phyloP scores from a whole-genome alignment of 2,888 invertebrate genomes.

The Drosophila pseudotakahashii region DNA sequence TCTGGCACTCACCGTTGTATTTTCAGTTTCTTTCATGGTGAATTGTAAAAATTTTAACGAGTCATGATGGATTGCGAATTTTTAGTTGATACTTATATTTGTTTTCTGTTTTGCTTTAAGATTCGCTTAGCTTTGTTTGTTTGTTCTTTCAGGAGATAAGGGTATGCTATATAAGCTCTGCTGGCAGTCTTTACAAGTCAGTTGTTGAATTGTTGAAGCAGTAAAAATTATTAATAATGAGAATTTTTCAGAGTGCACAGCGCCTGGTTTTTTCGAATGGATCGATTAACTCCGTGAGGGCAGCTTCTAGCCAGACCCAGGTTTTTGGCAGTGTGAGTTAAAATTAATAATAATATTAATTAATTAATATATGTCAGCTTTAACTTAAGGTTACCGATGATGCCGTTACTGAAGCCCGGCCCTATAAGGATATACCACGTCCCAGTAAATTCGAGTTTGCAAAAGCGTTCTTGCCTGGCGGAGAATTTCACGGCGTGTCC shows the following conservation, averaged over 20 bases:
- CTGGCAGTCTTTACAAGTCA: not conserved
- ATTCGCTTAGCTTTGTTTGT: not conserved
- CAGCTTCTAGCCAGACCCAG: conserved; percentile 6
- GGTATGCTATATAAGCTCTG: conserved; percentile 14
- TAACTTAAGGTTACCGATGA: not conserved
- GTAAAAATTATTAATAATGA: not conserved
- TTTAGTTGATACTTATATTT: not conserved
- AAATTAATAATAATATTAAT: no score
- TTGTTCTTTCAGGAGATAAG: conserved; percentile 18
- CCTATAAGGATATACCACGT: conserved; percentile 51
- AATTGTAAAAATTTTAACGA: not conserved
- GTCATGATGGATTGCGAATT: conserved; percentile 5
- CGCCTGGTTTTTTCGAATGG: not conserved
- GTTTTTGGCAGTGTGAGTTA: conserved; percentile 1
- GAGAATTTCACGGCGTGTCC: conserved; percentile 48
- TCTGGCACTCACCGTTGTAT: not conserved
- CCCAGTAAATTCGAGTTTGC: conserved; percentile 50
- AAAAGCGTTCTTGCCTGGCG: conserved; percentile 61
- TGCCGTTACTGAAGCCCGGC: conserved; percentile 1
- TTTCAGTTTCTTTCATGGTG: not conserved
- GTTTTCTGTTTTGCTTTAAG: conserved; percentile 18
- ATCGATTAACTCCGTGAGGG: not conserved
- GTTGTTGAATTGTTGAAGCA: not conserved
- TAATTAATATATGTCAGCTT: not conserved
- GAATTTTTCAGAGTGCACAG: not conserved